Evolutionary conservation across 2,888 invertebrate genomes (phyloP).

Genomic region (Drosophila rellima): DNA sequence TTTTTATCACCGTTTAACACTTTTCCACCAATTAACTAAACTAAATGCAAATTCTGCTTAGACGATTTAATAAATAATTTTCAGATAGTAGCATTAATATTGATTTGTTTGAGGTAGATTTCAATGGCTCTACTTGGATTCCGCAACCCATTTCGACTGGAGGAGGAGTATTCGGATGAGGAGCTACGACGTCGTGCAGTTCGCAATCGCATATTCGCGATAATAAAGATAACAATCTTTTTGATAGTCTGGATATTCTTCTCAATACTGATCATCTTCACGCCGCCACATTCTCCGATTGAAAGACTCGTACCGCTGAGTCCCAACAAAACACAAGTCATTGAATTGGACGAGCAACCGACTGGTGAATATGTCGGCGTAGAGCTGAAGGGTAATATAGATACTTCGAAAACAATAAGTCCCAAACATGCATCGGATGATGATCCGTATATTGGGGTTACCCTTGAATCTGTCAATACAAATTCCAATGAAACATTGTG

Average conservation of each 20-base stretch:
- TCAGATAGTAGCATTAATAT: not conserved
- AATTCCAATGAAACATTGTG: not conserved
- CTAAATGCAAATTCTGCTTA: not conserved
- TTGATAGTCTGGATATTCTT: slow-evolving; percentile 30
- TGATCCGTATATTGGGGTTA: slow-evolving; percentile 13
- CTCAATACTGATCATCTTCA: slow-evolving; percentile 9
- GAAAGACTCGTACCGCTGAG: slow-evolving; percentile 13
- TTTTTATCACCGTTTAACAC: not conserved
- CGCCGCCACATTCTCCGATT: not conserved
- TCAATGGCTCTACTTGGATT: not conserved
- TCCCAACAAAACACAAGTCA: not conserved
- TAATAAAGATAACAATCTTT: slow-evolving; percentile 24
- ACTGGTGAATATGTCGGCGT: slow-evolving; percentile 2
- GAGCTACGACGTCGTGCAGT: slow-evolving; percentile 1
- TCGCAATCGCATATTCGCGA: not conserved
- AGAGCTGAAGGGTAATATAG: slow-evolving; percentile 16
- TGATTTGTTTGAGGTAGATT: no score
- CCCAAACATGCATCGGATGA: not conserved
- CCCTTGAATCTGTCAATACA: not conserved
- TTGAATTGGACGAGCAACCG: not conserved
- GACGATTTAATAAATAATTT: not conserved
- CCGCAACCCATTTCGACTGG: not conserved
- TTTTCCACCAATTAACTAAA: not conserved
- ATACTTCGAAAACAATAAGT: not conserved
- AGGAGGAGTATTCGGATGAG: slow-evolving; percentile 11